Base-by-base conservation (phyloP, 1,140 invertebrate species). In the Drosophila dunni region DNA sequence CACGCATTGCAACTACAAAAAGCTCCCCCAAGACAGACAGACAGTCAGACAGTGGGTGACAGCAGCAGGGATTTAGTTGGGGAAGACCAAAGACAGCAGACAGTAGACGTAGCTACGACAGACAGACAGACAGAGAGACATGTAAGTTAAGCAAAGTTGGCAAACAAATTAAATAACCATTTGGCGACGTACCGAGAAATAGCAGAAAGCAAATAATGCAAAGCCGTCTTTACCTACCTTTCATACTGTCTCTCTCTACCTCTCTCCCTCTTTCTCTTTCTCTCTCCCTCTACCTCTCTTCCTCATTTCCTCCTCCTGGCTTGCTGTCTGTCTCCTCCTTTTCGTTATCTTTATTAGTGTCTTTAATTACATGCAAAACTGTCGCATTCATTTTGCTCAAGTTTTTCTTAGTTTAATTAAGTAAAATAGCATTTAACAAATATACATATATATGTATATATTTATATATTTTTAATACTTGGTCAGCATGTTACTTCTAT, bases 1-100 rank as follows among this genome's bases (percentile, higher is more conserved):
- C 78, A 85, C 68, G 66, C 77, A 63, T 72, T 75, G 53, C 40
- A 75, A 58, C 38, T 44, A 54, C 58, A 63, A 53, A 15, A 38
- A 53, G 17, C 11, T 46, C 33, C 50, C 17, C 8, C 7, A 38
- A 38, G 44, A 34, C 29, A 53, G 11, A 34, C 29, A 53, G 11
- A 2, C 48, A 29, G 24, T 5, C 24, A 29, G 24, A 29, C 24
- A 29, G 24, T 29, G 24, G 24, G 24, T 29, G 24, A 29, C 24
- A 29, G 3, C 6, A 6, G 24, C 24, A 29, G 24, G 24, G 24
- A 5, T 29, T 29, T 5, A 29, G 6, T 0, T 29, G 24, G 3
- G 6, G 24, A 36, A 48, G 44, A 56, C 53, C 15, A 45, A 7
- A 45, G 34, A 38, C 1, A 38, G 34, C 3, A 29, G 2, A 29